Base-by-base conservation (phyloP, 2,888 invertebrate species). In the Drosophila nigricruria region DNA sequence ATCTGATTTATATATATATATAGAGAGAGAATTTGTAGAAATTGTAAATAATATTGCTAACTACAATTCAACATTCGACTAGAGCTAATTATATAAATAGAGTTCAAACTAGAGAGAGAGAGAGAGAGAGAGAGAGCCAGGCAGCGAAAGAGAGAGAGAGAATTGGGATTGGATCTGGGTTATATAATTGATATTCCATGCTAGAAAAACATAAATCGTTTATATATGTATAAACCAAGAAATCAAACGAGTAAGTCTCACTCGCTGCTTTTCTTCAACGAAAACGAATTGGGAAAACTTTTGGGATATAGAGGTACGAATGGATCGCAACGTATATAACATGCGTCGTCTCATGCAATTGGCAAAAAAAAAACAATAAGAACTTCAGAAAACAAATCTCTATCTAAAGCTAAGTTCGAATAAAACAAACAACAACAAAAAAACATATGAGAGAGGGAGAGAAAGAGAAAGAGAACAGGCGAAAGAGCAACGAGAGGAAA, bases 271-370 rank as follows among this genome's bases (percentile, higher is more conserved):
- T 18, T 16, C 20, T 14, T 2, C n/a, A 30, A 32, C 23, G 20
- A 34, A 16, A 50, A 49, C 38, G n/a, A 23, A 18, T 52, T 36
- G 23, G 30, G 30, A 38, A 6, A 3, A 9, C 18, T 27, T 4
- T 16, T 20, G 16, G 9, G 30, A 10, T 10, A 30, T 16, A 18
- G n/a, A 23, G 18, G 20, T n/a, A 25, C 32, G 18, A 34, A 10
- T 38, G 30, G 23, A 34, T 57, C 59, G 36, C 23, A 49, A 54
- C 12, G 43, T 38, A 30, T 38, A 40, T 36, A 65, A 42, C 76
- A 77, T 77, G 76, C 76, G 20, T 52, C 20, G 62, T n/a, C 56
- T 69, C 70, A 77, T 77, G 76, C 76, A 76, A 59, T 47, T 40
- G 60, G 57, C 54, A 72, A 8, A 76, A 73, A 45, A 72, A 8